Evolutionary conservation across 1,140 invertebrate genomes (phyloP), one percentile per base, ranked within the genome.

Genomic region (Drosophila equinoxialis): DNA sequence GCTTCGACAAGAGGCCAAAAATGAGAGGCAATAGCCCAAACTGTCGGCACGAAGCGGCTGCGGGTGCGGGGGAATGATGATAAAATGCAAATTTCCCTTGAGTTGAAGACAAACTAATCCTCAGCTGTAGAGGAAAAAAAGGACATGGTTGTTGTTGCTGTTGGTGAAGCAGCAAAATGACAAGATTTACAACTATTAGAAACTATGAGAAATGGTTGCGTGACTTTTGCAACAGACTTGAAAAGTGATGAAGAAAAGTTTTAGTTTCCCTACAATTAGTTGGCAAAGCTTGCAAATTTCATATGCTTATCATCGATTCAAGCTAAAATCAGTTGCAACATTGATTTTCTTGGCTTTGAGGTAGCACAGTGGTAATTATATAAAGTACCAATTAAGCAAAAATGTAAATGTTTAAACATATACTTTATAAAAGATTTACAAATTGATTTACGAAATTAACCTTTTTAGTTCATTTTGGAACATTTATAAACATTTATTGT

Each of bases 21-120:
- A 68, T 10, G 20, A 57, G 11, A 54, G 33, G 20, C 42, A 23
- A 14, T 11, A 55, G 45, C 33, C 13, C 30, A 30, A 62, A 35
- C 68, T 54, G 54, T 39, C 23, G 58, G 37, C 84, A 79, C 2
- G 3, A 13, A 39, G 10, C 10, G 37, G 17, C 1, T 23, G 45
- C 14, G 10, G 3, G 14, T 17, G 17, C 6, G 4, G 8, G 17
- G 45, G 7, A 51, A 51, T 66, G 77, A 89, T 89, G 80, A 89
- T 89, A 89, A 89, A 90, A 89, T 89, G 84, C 80, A 89, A 89
- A 89, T 89, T 89, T 89, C 84, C 84, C 84, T 69, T 55, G 84
- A 89, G 84, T 60, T 83, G 62, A 60, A 39, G 61, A 58, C 64
- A 54, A 23, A 62, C 61, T 41, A 64, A 62, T 58, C 57, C 60